Evolutionary conservation across 1,140 invertebrate species (phyloP).

Genomic region (Batillaria attramentaria): DNA sequence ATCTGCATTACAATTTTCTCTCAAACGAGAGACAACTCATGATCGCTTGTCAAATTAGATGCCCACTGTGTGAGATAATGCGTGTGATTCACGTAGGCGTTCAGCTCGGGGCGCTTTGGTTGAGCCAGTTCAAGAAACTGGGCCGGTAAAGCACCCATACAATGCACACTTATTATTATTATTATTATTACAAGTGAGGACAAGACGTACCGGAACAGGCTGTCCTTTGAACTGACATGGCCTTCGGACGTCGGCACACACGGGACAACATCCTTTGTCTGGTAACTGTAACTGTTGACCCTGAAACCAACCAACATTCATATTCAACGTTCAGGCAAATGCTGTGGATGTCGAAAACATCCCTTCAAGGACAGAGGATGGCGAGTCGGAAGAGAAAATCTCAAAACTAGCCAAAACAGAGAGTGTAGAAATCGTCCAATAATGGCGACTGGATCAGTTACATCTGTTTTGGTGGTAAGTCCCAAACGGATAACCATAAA

Average conservation of each 20-base stretch:
- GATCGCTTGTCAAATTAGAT: too few species aligned
- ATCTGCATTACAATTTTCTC: too few species aligned
- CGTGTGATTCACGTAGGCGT: too few species aligned
- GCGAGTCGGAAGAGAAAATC: background rate
- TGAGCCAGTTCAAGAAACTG: too few species aligned
- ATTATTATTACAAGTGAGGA: background rate
- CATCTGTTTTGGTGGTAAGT: too few species aligned
- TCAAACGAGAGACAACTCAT: too few species aligned
- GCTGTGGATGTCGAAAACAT: background rate
- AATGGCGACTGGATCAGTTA: background rate
- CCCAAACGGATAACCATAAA: too few species aligned
- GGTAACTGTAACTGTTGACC: constrained; percentile 53
- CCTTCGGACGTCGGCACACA: constrained; percentile 40
- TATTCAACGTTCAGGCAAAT: background rate
- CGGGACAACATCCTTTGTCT: constrained; percentile 52
- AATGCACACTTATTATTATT: too few species aligned
- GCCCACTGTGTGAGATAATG: too few species aligned
- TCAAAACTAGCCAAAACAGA: background rate
- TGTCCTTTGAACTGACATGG: constrained; percentile 51
- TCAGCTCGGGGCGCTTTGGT: too few species aligned
- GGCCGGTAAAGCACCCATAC: background rate
- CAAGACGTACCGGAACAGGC: constrained; percentile 47
- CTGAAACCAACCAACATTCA: constrained; percentile 40
- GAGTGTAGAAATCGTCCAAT: too few species aligned
- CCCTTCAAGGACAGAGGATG: background rate